These are phyloP conservation scores for Budorcas taxicolor DNA, from an alignment of 2,113 vertebrate genomes.

Conservation along the genomic window DNA sequence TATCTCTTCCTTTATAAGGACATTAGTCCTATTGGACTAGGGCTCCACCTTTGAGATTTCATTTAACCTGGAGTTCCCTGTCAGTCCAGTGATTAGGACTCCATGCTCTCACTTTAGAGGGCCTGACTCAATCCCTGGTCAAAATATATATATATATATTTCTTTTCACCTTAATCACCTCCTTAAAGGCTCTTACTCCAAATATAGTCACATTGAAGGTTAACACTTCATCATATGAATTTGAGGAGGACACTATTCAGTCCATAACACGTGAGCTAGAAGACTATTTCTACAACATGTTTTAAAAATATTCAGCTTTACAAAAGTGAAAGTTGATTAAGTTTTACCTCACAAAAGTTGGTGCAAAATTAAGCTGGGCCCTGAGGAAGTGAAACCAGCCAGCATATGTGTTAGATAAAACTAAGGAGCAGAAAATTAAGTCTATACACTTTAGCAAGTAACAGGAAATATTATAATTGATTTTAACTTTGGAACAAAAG, in stretches of 20 bases:
- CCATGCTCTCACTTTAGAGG: neutral
- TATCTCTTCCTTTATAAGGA: neutral
- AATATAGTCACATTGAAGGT: neutral
- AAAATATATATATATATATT: neutral
- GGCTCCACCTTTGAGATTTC: neutral
- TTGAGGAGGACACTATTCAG: neutral
- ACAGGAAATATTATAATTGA: neutral
- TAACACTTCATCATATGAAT: neutral
- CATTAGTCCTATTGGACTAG: neutral
- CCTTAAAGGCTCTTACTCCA: neutral
- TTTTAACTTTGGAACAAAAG: slow-evolving; percentile 13
- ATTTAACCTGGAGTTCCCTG: neutral
- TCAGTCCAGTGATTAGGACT: neutral
- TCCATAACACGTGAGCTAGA: neutral
- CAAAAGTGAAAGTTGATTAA: neutral
- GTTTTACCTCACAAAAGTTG: slow-evolving; percentile 10
- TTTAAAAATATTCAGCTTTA: neutral
- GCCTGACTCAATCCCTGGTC: neutral
- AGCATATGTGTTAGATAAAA: neutral
- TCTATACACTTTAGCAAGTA: neutral
- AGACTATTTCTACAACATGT: neutral
- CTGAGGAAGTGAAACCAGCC: neutral
- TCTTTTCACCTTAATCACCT: neutral
- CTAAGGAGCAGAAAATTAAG: neutral
- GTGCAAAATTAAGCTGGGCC: neutral